Evolutionary conservation across 2,888 invertebrate genomes (phyloP).

Genomic region (Ctena decussata): DNA sequence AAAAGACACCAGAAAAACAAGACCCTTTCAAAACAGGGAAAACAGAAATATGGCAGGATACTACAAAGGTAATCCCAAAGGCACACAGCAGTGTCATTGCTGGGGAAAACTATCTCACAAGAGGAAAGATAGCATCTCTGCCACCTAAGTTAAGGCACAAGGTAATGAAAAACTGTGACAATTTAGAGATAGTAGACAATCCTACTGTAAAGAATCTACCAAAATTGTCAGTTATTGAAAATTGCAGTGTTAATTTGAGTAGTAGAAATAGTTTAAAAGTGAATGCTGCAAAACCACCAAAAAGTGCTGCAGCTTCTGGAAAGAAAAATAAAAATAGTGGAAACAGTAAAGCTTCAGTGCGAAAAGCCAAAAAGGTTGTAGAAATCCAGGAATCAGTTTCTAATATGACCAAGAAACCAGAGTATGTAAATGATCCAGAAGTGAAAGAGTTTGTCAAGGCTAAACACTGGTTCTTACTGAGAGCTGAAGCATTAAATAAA

Average conservation of each 20-base stretch:
- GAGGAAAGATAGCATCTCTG: not conserved
- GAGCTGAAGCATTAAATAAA: not conserved
- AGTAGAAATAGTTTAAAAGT: too few relatives aligned
- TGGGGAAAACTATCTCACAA: not conserved
- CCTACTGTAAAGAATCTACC: not conserved
- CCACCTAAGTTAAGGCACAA: conserved; percentile 44
- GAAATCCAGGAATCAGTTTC: too few relatives aligned
- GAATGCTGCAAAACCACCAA: too few relatives aligned
- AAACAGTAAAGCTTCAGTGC: not conserved
- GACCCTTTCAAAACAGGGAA: not conserved
- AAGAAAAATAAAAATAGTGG: not conserved
- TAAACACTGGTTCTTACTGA: not conserved
- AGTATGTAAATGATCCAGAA: not conserved
- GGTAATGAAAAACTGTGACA: not conserved
- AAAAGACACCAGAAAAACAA: not conserved
- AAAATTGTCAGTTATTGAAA: not conserved
- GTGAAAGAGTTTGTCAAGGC: not conserved
- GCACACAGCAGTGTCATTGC: not conserved
- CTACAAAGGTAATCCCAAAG: not conserved
- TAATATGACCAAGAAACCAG: not conserved
- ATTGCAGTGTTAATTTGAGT: not conserved
- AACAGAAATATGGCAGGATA: not conserved
- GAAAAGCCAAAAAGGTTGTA: too few relatives aligned
- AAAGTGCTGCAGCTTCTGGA: too few relatives aligned
- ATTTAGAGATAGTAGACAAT: not conserved